Evolutionary conservation across 2,113 vertebrate species (phyloP).

Genomic region (Excalfactoria chinensis): DNA sequence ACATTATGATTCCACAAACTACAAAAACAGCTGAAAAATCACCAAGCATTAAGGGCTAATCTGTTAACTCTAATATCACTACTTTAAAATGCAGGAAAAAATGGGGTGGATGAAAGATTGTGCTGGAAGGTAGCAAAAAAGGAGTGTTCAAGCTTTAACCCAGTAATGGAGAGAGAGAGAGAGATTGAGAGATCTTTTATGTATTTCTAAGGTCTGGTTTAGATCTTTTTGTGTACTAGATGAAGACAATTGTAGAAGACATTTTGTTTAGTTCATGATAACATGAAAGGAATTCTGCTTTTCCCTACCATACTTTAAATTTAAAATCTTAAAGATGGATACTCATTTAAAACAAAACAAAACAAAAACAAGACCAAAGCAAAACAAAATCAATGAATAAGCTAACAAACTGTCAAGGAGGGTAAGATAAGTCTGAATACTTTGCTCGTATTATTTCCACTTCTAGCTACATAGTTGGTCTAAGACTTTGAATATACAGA

Average conservation of each 20-base stretch:
- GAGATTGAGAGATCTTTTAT: no score
- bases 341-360: not conserved
- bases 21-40: not conserved
- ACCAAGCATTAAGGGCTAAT: no score
- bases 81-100: not conserved
- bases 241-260: not conserved
- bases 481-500: not conserved
- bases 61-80: not conserved
- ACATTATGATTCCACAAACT: rapidly evolving
- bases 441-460: not conserved
- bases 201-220: not conserved
- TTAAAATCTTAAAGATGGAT: not conserved
- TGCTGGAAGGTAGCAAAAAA: not conserved
- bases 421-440: not conserved
- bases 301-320: not conserved
- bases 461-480: rapidly evolving
- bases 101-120: rapidly evolving
- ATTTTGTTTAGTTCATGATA: not conserved
- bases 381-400: not conserved
- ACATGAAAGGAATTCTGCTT: not conserved
- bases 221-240: not conserved
- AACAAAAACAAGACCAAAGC: not conserved
- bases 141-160: no score
- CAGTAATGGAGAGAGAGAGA: no score
- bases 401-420: not conserved